Evolutionary conservation across 2,888 invertebrate species (phyloP), one percentile per base, ranked within the genome.

Genomic region (Sinhomidia bicolor): DNA sequence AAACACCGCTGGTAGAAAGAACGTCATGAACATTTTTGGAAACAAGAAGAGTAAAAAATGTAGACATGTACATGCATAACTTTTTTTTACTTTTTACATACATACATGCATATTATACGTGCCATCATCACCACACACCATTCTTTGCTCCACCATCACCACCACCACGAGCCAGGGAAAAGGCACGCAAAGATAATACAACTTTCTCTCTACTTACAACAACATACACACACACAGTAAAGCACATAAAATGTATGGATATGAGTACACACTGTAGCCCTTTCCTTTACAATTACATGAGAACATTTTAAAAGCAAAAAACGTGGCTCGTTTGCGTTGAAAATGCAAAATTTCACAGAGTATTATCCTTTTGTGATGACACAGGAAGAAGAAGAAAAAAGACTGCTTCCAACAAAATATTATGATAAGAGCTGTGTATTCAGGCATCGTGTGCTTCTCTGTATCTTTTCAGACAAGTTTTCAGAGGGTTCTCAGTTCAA

Each of bases 151-250:
- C n/a, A n/a, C n/a, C n/a, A n/a, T n/a, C n/a, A n/a, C n/a, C n/a
- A 44, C 44, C 44, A 44, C 9, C 65, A n/a, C n/a, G n/a, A n/a
- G 23, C 74, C 44, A 74, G 47, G 20, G 74, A 74, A 41, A 44
- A 47, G 47, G 23, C 23, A 74, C 44, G 47, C 47, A 44, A 14
- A 20, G 44, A 74, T 74, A 62, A 62, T 62, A 74, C 54, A 51
- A 54, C 60, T 41, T 79, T 41, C 12, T n/a, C n/a, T n/a, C n/a
- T n/a, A n/a, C n/a, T n/a, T n/a, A n/a, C n/a, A n/a, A n/a, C n/a
- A n/a, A n/a, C n/a, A n/a, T n/a, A n/a, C n/a, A 79, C 57, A 57
- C 41, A 60, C 79, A 60, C 47, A 76, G n/a, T 54, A 54, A 6
- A 54, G n/a, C 17, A 54, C 51, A 51, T 51, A n/a, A n/a, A n/a